Base-by-base conservation (phyloP, 2,113 vertebrate species). In the Narcine bancroftii region DNA sequence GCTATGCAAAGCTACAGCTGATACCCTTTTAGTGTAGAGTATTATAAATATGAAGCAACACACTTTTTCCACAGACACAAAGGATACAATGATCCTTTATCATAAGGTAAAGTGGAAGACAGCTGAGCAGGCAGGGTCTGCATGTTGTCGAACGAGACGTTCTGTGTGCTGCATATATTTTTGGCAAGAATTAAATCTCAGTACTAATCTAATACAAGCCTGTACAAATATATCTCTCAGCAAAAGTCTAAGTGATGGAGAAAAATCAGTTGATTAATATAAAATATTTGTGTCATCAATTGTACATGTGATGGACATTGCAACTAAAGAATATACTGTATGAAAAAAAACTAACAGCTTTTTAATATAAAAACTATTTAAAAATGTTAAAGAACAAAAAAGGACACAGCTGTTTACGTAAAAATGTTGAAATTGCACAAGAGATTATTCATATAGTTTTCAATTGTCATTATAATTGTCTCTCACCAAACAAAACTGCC, bases 381-480 rank as follows among this genome's bases (percentile, higher is more conserved):
- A 91, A 63, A 69, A 91, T 29, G 36, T 39, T 91, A 91, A 91
- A 66, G 87, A 91, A 13, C 45, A 24, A 65, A 36, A n/a, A 36
- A 69, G 24, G 36, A 66, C 63, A 91, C 87, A 69, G 87, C 24
- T 69, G 39, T 65, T 91, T 42, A 42, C 4, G 42, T 7, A 71
- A 42, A 39, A 91, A 33, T 21, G 15, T 9, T 69, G 89, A 91
- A n/a, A 24, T 91, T 50, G 45, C 26, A 36, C 53, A 53, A 85
- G 53, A 87, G 81, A 87, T 87, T 87, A 87, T 87, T 60, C 81
- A 87, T 60, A 60, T n/a, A 17, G 29, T 50, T 83, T n/a, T 89
- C 63, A 89, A 42, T 91, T 91, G 89, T 47, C 63, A 91, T 91
- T 91, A 69, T 69, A 91, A 66, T 69, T 69, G 63, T 91, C 63